Evolutionary conservation across 2,888 invertebrate genomes (phyloP).

Genomic region (Drosophila pseudotalamancana): DNA sequence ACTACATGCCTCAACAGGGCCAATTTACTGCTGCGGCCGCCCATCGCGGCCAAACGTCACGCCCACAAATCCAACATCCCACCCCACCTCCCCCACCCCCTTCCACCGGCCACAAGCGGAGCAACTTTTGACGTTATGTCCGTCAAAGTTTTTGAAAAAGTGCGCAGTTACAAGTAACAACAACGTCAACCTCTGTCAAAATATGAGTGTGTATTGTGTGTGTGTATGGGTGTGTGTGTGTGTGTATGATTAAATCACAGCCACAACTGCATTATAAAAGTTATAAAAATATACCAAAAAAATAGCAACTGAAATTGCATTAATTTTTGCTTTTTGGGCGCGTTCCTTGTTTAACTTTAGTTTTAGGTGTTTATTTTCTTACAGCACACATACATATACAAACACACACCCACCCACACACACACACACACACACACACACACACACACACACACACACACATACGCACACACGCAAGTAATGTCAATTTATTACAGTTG

Average conservation of each 20-base stretch:
- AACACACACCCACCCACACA: neutral
- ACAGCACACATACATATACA: conserved; percentile 7
- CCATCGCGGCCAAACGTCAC: conserved; percentile 36
- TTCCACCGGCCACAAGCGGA: neutral
- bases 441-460: conserved; percentile 2
- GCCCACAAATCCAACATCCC: conserved; percentile 3
- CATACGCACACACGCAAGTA: conserved; percentile 9
- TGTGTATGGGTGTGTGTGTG: conserved; percentile 7
- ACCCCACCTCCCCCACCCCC: neutral
- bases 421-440: conserved; percentile 2
- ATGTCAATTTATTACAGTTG: conserved; percentile 59
- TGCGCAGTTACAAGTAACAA: conserved; percentile 66
- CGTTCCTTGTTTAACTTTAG: conserved; percentile 57
- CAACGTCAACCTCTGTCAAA: conserved; percentile 40
- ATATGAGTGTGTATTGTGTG: conserved; percentile 11
- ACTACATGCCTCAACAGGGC: conserved; percentile 59
- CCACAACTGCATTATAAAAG: conserved; percentile 74
- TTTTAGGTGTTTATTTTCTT: conserved; percentile 56
- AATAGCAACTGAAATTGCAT: conserved; percentile 61
- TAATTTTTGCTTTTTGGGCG: conserved; percentile 44
- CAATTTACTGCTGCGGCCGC: conserved; percentile 61
- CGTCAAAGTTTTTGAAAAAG: conserved; percentile 66
- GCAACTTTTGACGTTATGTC: conserved; percentile 72
- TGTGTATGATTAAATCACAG: conserved; percentile 65
- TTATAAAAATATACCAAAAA: conserved; percentile 36